Base-by-base conservation (phyloP, 2,113 vertebrate species). In the Typhlomys cinereus region DNA sequence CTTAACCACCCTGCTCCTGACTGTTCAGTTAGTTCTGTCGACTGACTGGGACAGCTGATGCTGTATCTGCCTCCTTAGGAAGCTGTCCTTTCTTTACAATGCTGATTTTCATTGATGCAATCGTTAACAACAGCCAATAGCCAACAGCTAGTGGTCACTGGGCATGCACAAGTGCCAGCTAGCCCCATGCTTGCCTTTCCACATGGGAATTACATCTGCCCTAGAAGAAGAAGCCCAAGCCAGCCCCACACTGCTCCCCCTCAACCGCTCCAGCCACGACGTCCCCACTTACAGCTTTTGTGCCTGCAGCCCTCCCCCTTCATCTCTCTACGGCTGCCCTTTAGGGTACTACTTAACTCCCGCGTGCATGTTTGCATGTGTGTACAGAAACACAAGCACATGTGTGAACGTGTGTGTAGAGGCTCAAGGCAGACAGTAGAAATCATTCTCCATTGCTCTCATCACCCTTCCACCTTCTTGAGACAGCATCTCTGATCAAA, bases 41-140 rank as follows among this genome's bases (percentile, higher is more conserved):
- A 61, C 4, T 27, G 29, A 7, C 0, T 1, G 4, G 50, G 48
- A 44, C 1, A 25, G 21, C 44, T n/a, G 7, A 8, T 66, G 27
- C 44, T 12, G 0, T 13, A n/a, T 36, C 64, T 34, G 25, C 6
- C 5, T 52, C 39, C 44, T 57, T 50, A 73, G 11, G n/a, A 36
- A 0, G 0, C 34, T 44, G 78, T 25, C 27, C 52, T 91, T 88
- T 70, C n/a, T 46, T 76, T 89, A 20, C 79, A 73, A 82, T 20
- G 50, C 17, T 29, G 31, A 48, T 57, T 64, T 79, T 70, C 34
- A 36, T 41, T 61, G 21, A 74, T 84, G 62, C 46, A 57, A 67
- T 74, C 54, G 12, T 41, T 83, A 67, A n/a, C n/a, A n/a, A n/a
- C n/a, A n/a, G n/a, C n/a, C 12, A 61, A 48, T 27, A 44, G 27